Conservation (phyloP, 2,113 vertebrate genomes). For the Pristiophorus japonicus region DNA sequence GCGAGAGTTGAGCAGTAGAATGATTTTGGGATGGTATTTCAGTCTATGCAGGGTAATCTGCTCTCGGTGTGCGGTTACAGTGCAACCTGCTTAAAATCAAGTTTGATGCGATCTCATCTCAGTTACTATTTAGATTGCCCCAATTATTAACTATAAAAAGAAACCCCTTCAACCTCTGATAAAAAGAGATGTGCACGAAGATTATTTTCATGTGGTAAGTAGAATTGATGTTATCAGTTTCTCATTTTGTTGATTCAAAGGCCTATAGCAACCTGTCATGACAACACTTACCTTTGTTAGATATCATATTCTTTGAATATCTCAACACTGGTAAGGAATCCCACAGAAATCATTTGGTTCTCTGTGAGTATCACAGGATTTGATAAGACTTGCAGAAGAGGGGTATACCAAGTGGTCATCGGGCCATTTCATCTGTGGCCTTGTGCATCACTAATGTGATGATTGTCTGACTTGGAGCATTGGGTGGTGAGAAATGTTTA, state of each 20-base stretch:
- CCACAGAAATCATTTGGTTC: neutral
- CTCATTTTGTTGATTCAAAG: slow-evolving; percentile 15
- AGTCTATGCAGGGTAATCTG: neutral
- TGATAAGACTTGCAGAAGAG: neutral
- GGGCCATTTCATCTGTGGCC: neutral
- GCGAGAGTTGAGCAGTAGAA: too few relatives aligned
- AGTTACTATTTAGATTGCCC: neutral
- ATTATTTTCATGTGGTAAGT: slow-evolving; percentile 18
- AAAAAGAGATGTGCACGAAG: neutral
- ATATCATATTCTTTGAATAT: neutral
- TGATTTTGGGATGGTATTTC: too few relatives aligned
- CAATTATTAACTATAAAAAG: neutral
- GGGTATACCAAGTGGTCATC: neutral
- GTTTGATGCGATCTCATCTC: neutral
- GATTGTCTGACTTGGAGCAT: neutral
- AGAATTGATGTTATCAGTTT: slow-evolving; percentile 1
- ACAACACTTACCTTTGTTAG: neutral
- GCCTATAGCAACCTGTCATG: neutral
- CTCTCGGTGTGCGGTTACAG: neutral
- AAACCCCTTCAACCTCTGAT: neutral
- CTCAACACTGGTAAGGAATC: neutral
- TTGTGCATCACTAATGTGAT: neutral
- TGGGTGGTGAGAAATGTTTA: neutral
- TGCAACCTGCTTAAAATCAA: neutral
- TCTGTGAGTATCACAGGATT: neutral